Conservation (phyloP, 53 echinoderm and acorn worm species). For the Temnopleurus reevesii region DNA sequence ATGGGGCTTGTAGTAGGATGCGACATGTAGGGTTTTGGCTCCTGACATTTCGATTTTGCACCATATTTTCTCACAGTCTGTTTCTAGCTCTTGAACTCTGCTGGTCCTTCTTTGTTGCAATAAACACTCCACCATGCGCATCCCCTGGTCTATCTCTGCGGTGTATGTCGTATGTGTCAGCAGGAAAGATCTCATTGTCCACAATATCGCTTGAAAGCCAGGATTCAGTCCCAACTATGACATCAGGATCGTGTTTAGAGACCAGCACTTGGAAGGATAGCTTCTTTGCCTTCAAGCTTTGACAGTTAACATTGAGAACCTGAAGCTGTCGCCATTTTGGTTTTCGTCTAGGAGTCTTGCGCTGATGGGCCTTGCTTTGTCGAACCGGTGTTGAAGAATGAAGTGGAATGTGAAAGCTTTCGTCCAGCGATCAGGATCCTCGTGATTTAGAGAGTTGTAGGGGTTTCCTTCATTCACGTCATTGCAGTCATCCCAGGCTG, state of each 20-base stretch:
- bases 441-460: too few species aligned
- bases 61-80: constrained; percentile 17
- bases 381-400: background rate
- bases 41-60: constrained; percentile 30
- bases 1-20: constrained; percentile 21
- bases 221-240: constrained; percentile 21
- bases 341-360: too few species aligned
- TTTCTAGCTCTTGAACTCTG: background rate
- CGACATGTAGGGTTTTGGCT: background rate
- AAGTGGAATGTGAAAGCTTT: background rate
- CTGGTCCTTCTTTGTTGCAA: background rate
- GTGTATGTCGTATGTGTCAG: background rate
- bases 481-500: background rate
- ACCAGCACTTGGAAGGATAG: background rate
- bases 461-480: background rate
- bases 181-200: background rate
- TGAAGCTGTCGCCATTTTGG: background rate
- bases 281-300: background rate
- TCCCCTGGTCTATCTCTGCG: background rate
- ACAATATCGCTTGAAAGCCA: background rate
- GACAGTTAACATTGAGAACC: background rate
- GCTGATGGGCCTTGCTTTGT: too few species aligned
- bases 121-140: background rate
- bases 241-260: background rate
- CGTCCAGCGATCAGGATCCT: background rate